A percentile compares a stretch with the other conserved stretches of the same genome.
Conservation (phyloP, 2,113 vertebrate genomes). For the Pomatorhinus ruficollis region DNA sequence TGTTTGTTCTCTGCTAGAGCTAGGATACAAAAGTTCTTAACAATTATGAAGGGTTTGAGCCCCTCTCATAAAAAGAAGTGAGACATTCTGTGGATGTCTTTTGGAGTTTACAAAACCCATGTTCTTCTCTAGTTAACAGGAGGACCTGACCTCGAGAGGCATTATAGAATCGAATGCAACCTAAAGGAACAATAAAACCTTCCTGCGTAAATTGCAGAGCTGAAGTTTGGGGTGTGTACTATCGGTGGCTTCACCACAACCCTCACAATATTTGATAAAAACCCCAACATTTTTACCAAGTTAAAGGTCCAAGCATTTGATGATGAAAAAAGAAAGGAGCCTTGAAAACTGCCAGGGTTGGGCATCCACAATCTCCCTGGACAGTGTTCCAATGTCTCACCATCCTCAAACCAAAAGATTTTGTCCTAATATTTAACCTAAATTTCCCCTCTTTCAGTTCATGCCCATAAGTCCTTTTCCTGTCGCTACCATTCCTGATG, state of each 20-base stretch:
- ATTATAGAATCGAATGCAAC: background rate
- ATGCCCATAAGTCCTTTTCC: background rate
- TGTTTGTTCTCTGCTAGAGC: background rate
- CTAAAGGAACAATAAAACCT: background rate
- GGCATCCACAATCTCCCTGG: background rate
- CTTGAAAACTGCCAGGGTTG: background rate
- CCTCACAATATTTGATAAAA: background rate
- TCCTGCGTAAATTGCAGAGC: background rate
- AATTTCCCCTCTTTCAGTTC: background rate
- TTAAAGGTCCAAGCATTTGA: background rate
- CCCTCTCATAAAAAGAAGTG: background rate
- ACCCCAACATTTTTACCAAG: background rate
- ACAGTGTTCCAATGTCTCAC: background rate
- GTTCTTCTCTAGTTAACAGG: background rate
- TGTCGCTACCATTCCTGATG: background rate
- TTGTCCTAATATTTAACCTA: background rate
- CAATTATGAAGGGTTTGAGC: background rate
- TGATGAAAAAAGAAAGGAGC: background rate
- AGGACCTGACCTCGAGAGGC: background rate
- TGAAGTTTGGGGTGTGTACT: background rate
- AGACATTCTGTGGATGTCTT: background rate
- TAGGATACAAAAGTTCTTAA: background rate
- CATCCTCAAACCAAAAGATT: background rate
- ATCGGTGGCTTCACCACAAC: background rate
- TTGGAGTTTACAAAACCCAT: background rate